Conservation (phyloP, 2,797 vertebrate species). For the Trachops cirrhosus region DNA sequence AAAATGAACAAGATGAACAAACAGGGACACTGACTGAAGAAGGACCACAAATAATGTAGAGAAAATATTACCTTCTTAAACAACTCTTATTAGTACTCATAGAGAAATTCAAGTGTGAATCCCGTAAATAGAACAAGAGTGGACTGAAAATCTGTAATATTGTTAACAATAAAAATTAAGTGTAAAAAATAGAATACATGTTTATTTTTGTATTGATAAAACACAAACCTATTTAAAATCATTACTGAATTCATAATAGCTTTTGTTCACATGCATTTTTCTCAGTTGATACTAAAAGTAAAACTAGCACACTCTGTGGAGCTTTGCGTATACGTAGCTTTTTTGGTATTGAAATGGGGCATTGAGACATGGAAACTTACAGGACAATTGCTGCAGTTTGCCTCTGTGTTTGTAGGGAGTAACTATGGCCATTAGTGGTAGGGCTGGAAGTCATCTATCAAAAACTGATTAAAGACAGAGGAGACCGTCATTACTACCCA, state of each 20-base stretch:
- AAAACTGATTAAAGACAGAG: constrained; percentile 81
- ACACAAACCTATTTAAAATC: background rate
- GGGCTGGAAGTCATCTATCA: background rate
- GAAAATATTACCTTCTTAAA: background rate
- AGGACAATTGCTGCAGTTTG: background rate
- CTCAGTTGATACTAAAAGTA: background rate
- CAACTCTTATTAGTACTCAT: background rate
- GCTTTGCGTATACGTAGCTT: background rate
- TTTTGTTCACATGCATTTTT: constrained; percentile 6
- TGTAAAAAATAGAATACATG: background rate
- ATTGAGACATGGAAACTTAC: background rate
- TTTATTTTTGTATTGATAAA: background rate
- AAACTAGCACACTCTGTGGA: background rate
- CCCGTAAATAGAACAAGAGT: background rate
- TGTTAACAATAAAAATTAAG: too few species aligned
- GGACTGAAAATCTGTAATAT: too few species aligned
- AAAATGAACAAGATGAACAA: background rate
- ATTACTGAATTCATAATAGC: background rate
- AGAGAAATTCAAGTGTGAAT: background rate
- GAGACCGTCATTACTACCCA: constrained; percentile 47
- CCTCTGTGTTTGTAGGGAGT: background rate
- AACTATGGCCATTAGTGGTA: background rate
- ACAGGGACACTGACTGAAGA: background rate
- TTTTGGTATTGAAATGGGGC: background rate
- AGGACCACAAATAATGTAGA: background rate